Evolutionary conservation across 2,113 vertebrate genomes (phyloP).

Genomic region (Nestor notabilis): DNA sequence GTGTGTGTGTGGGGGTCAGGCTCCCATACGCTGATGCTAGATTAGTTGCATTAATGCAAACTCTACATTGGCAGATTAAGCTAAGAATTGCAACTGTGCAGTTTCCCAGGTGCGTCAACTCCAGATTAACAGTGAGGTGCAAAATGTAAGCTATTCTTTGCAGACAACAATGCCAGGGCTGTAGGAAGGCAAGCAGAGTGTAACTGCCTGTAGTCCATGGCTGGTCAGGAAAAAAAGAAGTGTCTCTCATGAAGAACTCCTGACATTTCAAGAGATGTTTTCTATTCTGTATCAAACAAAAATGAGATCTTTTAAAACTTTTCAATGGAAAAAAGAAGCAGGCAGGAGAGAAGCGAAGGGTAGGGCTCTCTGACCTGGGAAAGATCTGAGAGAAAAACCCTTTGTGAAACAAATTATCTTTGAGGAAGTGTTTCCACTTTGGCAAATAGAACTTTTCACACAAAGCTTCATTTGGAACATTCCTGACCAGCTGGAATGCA

Average conservation of each 20-base stretch:
- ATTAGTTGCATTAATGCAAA: neutral
- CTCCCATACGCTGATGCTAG: neutral
- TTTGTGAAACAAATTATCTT: neutral
- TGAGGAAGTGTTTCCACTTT: neutral
- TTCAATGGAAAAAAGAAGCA: neutral
- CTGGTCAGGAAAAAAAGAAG: neutral
- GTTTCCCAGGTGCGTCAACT: neutral
- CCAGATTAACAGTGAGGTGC: neutral
- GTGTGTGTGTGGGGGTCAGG: neutral
- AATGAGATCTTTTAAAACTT: conserved; percentile 7
- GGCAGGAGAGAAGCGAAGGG: neutral
- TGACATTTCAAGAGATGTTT: conserved; percentile 39
- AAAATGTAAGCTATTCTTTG: neutral
- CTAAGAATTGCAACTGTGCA: neutral
- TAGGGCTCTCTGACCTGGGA: neutral
- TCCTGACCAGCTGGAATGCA: neutral
- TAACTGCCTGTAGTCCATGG: neutral
- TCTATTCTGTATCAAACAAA: neutral
- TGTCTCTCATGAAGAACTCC: neutral
- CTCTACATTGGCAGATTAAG: neutral
- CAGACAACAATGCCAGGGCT: fast-evolving
- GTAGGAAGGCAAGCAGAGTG: neutral
- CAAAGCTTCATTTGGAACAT: neutral
- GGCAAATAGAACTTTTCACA: neutral
- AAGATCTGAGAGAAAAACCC: neutral